Percentiles rank a stretch among this genome's conserved stretches.
Evolutionary conservation across 2,888 invertebrate species (phyloP).

Genomic region (Geotrupes spiniger): DNA sequence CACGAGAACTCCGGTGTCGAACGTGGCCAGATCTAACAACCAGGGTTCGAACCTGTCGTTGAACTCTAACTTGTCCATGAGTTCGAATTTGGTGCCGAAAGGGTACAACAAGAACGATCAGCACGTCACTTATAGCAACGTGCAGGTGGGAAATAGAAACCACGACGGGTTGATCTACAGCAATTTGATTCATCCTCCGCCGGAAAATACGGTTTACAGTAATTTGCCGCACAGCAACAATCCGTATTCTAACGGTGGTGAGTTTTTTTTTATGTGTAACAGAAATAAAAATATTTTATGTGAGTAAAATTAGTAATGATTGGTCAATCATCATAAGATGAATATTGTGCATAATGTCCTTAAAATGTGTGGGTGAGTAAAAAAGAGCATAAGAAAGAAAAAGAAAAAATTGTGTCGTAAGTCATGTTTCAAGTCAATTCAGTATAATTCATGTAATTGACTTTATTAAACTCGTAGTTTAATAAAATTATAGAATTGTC

Average conservation of each 20-base stretch:
- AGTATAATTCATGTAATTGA: too few relatives aligned
- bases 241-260: conserved; percentile 43
- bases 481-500: too few relatives aligned
- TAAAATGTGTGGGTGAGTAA: too few relatives aligned
- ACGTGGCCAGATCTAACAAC: background rate
- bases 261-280: too few relatives aligned
- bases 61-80: conserved; percentile 15
- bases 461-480: too few relatives aligned
- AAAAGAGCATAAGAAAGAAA: too few relatives aligned
- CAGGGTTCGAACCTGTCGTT: conserved; percentile 14
- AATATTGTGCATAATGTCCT: too few relatives aligned
- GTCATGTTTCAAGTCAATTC: too few relatives aligned
- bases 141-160: conserved; percentile 44
- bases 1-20: conserved; percentile 1
- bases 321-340: too few relatives aligned
- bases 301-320: too few relatives aligned
- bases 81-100: conserved; percentile 26
- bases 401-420: too few relatives aligned
- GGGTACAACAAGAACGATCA: conserved; percentile 38
- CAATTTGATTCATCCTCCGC: conserved; percentile 53
- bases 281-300: too few relatives aligned
- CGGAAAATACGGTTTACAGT: conserved; percentile 54
- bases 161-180: conserved; percentile 54
- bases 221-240: conserved; percentile 49
- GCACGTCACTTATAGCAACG: conserved; percentile 46